Base-by-base conservation (phyloP, 2,888 invertebrate genomes). In the Philopedon plagiatum region DNA sequence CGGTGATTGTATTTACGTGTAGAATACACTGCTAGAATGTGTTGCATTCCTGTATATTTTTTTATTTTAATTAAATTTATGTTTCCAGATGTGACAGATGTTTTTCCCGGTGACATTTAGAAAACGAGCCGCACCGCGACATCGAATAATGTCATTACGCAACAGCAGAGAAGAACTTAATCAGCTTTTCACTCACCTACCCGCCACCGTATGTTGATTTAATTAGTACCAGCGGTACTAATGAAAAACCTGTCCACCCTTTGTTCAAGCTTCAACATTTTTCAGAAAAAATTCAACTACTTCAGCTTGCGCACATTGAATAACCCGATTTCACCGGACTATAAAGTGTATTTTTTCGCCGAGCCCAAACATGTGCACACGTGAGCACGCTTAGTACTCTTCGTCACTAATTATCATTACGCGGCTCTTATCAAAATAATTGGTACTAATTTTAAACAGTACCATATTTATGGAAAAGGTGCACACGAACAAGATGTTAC, bases 391-490 rank as follows among this genome's bases (percentile, higher is more conserved):
- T 39, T 26, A 26, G n/a, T 39, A 39, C 15, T 15, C 21, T 46
- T 46, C 9, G 5, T 29, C 15, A 54, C 15, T 26, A 15, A 32
- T 54, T 29, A 54, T 26, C 18, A 29, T 29, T n/a, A n/a, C n/a
- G 29, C 9, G 29, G 9, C 15, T 7, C 29, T 9, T 15, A 54
- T 54, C 15, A 29, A 4, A 5, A 15, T 54, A 54, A 54, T 26
- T 54, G 51, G 26, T 29, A 54, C 29, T 54, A 29, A 54, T 54
- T 29, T 15, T 15, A 54, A 29, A 15, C 9, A 13, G 26, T 26
- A 26, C 5, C 26, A 8, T 58, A 58, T 58, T 37, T 23, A 21
- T 41, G 13, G 58, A 11, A 58, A 57, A 58, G 58, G 58, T 58
- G 58, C 26, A 41, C 29, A 29, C 29, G n/a, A 54, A 15, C 51